These are phyloP conservation scores for Nowickia ferox DNA, from an alignment of 2,888 invertebrate species.

Conservation along the genomic window DNA sequence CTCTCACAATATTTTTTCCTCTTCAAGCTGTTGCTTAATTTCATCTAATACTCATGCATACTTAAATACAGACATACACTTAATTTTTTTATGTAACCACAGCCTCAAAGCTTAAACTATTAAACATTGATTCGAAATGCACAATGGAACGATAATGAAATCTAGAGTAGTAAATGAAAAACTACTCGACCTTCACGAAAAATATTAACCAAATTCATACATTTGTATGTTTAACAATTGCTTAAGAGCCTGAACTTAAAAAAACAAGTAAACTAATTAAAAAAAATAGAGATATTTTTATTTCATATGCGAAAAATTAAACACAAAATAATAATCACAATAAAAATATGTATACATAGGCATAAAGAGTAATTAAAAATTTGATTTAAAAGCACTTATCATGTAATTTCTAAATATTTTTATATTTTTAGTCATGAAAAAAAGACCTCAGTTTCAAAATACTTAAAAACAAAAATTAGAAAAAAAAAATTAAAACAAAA, in stretches of 20 bases:
- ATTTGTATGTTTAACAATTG: conserved; percentile 33
- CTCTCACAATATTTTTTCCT: neutral
- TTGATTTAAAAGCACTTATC: conserved; percentile 26
- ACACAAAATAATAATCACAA: conserved; percentile 6
- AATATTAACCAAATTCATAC: conserved; percentile 19
- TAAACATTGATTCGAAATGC: conserved; percentile 7
- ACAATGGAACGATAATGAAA: conserved; percentile 50
- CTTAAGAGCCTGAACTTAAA: conserved; percentile 9
- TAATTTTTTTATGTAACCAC: conserved; percentile 23
- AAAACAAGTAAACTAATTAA: neutral
- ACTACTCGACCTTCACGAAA: conserved; percentile 61
- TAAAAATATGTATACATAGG: neutral
- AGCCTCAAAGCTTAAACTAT: conserved; percentile 23
- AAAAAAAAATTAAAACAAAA: conserved; percentile 24
- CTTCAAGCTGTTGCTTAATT: conserved; percentile 11
- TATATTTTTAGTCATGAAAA: conserved; percentile 37
- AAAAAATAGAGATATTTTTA: neutral
- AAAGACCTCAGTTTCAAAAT: conserved; percentile 22
- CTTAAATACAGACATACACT: neutral
- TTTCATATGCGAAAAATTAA: neutral
- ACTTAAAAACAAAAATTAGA: conserved; percentile 20
- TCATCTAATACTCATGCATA: conserved; percentile 13
- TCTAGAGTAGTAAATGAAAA: conserved; percentile 57
- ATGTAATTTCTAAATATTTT: conserved; percentile 19
- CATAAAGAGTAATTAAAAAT: conserved; percentile 24